Base-by-base conservation (phyloP, 2,888 invertebrate species). In the Ophion ellenae region DNA sequence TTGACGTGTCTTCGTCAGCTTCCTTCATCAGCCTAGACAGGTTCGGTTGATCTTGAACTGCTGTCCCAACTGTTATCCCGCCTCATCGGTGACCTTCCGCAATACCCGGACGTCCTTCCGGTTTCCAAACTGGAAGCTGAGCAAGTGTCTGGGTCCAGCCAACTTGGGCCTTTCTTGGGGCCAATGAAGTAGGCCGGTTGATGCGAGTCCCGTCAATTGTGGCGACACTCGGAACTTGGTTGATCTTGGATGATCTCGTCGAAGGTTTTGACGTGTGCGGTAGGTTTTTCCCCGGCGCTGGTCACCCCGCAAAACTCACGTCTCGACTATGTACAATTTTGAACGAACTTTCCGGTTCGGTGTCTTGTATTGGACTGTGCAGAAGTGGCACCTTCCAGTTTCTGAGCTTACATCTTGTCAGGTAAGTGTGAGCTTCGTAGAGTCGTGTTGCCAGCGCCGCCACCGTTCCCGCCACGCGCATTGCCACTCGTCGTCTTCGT, bases 321-420 rank as follows among this genome's bases (percentile, higher is more conserved):
- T 11, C 28, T 59, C 7, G 66, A 80, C 70, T 83, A 67, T 70
- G 74, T 67, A 74, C 71, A 84, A 87, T 88, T 88, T 89, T 84
- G 89, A 88, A 89, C 91, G 91, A 92, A 93, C 94, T 92, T 92
- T 92, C 93, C 93, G 93, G 93, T 92, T 92, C 94, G 94, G 92
- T 92, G 93, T 93, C 94, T 93, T 92, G 93, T 92, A 91, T 93
- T 92, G 94, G 93, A 94, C 94, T 94, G 94, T 93, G 93, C 92
- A 91, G 92, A 92, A 91, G 92, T 93, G 92, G 89, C 93, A 91
- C 92, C 93, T 93, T 93, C 94, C 93, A 94, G 91, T 94, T 93
- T 92, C 91, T 90, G 92, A 93, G 93, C 93, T 93, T 93, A 93
- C 94, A 93, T 93, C 93, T 93, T 93, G 94, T 94, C 93, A 91